phyloP scores from a whole-genome alignment of 2,888 invertebrate species.

The Chrysotoxum bicinctum region DNA sequence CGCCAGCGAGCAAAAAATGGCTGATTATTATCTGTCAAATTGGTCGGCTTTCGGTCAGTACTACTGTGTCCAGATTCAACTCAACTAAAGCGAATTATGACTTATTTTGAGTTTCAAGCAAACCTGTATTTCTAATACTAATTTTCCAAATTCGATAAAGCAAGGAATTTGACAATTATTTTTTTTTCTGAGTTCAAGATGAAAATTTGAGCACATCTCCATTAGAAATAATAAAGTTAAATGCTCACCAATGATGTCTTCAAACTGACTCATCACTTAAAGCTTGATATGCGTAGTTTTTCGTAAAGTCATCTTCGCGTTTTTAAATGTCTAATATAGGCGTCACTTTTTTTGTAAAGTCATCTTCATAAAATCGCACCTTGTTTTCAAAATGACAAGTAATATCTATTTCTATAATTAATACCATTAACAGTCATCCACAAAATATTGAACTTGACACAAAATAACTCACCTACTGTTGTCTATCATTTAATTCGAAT shows the following conservation, averaged over 20 bases:
- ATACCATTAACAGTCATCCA: background rate
- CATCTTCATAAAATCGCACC: background rate
- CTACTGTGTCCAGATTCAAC: too few species aligned
- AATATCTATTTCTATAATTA: background rate
- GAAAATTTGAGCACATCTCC: too few species aligned
- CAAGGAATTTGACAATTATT: too few species aligned
- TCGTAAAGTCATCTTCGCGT: background rate
- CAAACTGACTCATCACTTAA: background rate
- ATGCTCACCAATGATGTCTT: background rate
- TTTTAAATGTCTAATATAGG: background rate
- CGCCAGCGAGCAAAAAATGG: too few species aligned
- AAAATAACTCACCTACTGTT: slow-evolving; percentile 1
- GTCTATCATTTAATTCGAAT: background rate
- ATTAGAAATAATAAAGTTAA: too few species aligned
- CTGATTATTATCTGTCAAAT: too few species aligned
- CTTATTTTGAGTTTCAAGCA: too few species aligned
- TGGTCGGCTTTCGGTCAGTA: too few species aligned
- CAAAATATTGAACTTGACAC: slow-evolving; percentile 13
- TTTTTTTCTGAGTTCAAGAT: too few species aligned
- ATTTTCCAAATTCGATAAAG: too few species aligned
- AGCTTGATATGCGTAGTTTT: background rate
- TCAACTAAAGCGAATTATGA: too few species aligned
- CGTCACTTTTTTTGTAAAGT: background rate
- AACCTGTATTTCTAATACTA: too few species aligned
- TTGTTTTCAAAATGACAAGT: background rate